Evolutionary conservation across 2,113 vertebrate genomes (phyloP), one percentile per base, ranked within the genome.

Genomic region (Lichenostomus cassidix): DNA sequence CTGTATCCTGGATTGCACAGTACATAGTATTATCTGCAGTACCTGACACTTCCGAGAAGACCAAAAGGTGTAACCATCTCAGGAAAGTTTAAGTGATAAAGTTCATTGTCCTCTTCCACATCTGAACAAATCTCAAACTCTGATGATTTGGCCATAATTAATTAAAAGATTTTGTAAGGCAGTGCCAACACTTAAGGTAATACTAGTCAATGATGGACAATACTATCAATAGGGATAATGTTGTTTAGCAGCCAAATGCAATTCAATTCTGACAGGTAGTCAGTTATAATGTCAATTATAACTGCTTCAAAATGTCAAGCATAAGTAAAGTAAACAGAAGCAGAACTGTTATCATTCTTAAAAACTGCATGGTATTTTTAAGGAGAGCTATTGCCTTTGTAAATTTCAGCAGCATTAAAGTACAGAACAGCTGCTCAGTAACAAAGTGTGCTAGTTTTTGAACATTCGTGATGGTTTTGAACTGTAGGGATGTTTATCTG

Each of bases 331-430:
- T 91, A 97, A 95, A 94, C 24, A 8, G n/a, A 93, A 84, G 22
- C 60, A 86, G 82, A 55, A 69, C 35, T n/a, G 55, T 86, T 85
- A 82, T 73, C 46, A 65, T 87, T 75, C 58, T 81, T 88, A 47
- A 86, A 95, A 96, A 91, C 46, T 80, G 13, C 47, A 23, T 83
- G 63, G 33, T 41, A 94, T 96, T 96, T 97, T 91, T 85, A 94
- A 91, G 53, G n/a, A 75, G 15, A 90, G 18, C 19, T 87, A 35
- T 46, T 64, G 41, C 64, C 70, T 92, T 77, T 88, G 84, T 50
- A 79, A 71, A 73, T 91, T 93, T 94, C 60, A 90, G 56, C 80
- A 95, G 15, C 47, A 29, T 76, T 92, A 71, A 94, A 90, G 39
- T 46, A 69, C 31, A 52, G 56, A 92, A 89, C 59, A 91, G n/a